Evolutionary conservation across 2,113 vertebrate species (phyloP).

Genomic region (Bettongia penicillata): DNA sequence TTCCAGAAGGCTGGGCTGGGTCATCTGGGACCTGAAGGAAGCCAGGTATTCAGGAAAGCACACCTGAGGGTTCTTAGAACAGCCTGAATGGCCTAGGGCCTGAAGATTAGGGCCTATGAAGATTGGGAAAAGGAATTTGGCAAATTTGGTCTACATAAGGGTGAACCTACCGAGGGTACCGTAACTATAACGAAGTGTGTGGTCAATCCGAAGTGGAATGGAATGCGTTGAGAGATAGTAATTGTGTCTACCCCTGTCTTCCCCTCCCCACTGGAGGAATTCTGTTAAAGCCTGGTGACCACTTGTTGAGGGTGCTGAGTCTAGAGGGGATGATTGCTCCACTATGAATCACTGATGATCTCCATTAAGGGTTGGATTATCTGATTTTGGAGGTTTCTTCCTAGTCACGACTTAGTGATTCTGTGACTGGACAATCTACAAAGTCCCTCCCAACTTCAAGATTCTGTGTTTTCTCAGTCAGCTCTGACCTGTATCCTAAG

Average conservation of each 20-base stretch:
- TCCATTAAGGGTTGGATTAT: not conserved
- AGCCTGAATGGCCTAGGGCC: not conserved
- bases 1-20: not conserved
- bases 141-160: not conserved
- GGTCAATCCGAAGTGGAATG: not conserved
- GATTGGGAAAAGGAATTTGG: not conserved
- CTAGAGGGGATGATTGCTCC: not conserved
- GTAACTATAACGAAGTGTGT: not conserved
- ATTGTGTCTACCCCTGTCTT: not conserved
- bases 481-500: too few species aligned
- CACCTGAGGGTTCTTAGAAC: not conserved
- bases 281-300: not conserved
- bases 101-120: not conserved
- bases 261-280: not conserved
- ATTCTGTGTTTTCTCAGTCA: not conserved
- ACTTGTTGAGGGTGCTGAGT: not conserved
- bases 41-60: not conserved
- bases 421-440: not conserved
- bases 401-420: not conserved
- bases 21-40: not conserved
- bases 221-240: not conserved
- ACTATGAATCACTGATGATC: not conserved
- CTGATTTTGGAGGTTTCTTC: not conserved
- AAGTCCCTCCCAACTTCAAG: not conserved
- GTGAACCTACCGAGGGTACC: not conserved